Evolutionary conservation across 2,888 invertebrate species (phyloP), one percentile per base, ranked within the genome.

Genomic region (Orthosia incerta): DNA sequence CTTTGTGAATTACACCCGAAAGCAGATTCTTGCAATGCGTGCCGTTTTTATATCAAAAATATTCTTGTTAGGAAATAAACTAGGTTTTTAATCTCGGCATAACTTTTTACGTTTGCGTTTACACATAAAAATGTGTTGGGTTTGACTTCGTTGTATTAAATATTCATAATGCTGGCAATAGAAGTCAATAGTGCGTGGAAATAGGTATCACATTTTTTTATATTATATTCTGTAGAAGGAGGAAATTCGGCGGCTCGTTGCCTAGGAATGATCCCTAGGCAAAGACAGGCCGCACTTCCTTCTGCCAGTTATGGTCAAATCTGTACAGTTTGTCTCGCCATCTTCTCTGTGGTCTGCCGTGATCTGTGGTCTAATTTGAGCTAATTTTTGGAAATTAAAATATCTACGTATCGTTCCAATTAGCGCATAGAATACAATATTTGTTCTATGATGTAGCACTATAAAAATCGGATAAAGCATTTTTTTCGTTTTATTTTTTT

Each of bases 1-100:
- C 84, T 90, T 91, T 84, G 75, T 80, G 85, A 87, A 88, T 89
- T 84, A 87, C 83, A 88, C 65, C 70, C 64, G 57, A 78, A 77
- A 73, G 66, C 31, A 65, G 75, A 63, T 79, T 56, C 70, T 82
- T 68, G 64, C 64, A n/a, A 73, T 74, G 69, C 65, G 74, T 86
- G 68, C 61, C 61, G 63, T 67, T 78, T 86, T 80, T 74, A 76
- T 71, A 63, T 62, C 15, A 60, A 75, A 74, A 46, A 60, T 65
- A 67, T 74, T 74, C 51, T 72, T 39, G n/a, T 74, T 45, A 20
- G 39, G 23, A 23, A 57, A 76, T 73, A 74, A 71, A 80, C 57
- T 71, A 69, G 60, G n/a, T 67, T 70, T 77, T 81, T 84, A 73
- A 75, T 84, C 57, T 66, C 26, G 46, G 71, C 20, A 63, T 76